Conservation (phyloP, 2,888 invertebrate species). For the Drosophila heteroneura region DNA sequence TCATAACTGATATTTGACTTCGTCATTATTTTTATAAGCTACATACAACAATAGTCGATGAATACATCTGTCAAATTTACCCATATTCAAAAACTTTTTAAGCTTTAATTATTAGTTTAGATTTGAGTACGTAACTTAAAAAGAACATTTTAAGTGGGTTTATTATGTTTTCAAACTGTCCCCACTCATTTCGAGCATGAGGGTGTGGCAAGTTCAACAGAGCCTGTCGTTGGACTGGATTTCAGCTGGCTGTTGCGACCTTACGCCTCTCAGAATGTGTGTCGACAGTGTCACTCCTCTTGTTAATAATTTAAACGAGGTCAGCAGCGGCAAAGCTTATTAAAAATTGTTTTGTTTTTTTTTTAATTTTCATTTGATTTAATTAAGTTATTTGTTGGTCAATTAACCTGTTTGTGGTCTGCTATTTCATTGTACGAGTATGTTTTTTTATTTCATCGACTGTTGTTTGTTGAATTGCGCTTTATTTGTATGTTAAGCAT, state of each 20-base stretch:
- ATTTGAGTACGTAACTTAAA: neutral
- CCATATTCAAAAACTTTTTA: neutral
- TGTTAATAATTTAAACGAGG: slow-evolving; percentile 70
- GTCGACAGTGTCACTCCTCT: slow-evolving; percentile 40
- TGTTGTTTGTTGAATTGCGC: slow-evolving; percentile 38
- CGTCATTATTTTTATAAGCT: neutral
- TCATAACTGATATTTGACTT: neutral
- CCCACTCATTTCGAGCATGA: too few relatives aligned
- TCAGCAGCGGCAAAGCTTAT: slow-evolving; percentile 71
- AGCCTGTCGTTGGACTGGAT: slow-evolving; percentile 23
- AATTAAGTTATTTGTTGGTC: slow-evolving; percentile 80
- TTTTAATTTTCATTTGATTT: slow-evolving; percentile 78
- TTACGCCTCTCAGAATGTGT: slow-evolving; percentile 14
- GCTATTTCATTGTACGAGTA: slow-evolving; percentile 66
- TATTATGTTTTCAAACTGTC: slow-evolving; percentile 1
- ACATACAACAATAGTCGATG: neutral
- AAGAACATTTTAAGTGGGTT: slow-evolving; percentile 16
- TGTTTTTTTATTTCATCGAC: slow-evolving; percentile 30
- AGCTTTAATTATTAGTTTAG: slow-evolving; percentile 6
- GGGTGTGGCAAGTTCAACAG: slow-evolving; percentile 7
- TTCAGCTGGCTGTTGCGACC: slow-evolving; percentile 43
- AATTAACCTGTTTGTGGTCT: slow-evolving; percentile 74
- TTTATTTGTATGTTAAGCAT: slow-evolving; percentile 68
- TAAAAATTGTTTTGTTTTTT: slow-evolving; percentile 69
- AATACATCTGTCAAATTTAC: neutral